These are phyloP conservation scores for Dysidea cf. avara DNA, from an alignment of 37 sponge, comb jelly and placozoan species.

Conservation along the genomic window DNA sequence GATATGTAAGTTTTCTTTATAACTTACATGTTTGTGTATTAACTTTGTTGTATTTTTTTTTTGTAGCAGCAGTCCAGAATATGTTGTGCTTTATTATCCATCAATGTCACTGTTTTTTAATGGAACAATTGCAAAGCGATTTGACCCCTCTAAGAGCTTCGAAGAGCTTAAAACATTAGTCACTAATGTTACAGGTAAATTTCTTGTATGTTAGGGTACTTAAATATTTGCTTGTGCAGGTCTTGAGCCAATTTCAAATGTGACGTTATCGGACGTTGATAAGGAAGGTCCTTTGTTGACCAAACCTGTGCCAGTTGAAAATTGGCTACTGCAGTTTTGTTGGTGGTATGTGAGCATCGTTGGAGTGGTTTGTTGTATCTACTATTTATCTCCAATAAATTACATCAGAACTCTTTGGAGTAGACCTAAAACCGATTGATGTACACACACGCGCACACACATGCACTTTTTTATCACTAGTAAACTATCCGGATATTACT, in stretches of 20 bases:
- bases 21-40: neutral
- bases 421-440: too few relatives aligned
- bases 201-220: neutral
- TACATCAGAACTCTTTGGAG: too few relatives aligned
- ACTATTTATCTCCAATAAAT: too few relatives aligned
- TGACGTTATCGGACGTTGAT: slow-evolving; percentile 18
- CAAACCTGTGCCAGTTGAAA: neutral
- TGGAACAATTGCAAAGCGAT: slow-evolving; percentile 40
- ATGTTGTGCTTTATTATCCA: slow-evolving; percentile 64
- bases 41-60: neutral
- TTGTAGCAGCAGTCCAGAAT: slow-evolving; percentile 37
- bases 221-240: neutral
- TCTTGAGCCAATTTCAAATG: neutral
- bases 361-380: too few relatives aligned
- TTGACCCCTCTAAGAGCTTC: slow-evolving; percentile 26
- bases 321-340: neutral
- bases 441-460: too few relatives aligned
- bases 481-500: too few relatives aligned
- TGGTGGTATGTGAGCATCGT: neutral
- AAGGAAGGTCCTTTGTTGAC: slow-evolving; percentile 34
- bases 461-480: too few relatives aligned
- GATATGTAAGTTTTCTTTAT: slow-evolving; percentile 38
- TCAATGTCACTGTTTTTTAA: slow-evolving; percentile 57
- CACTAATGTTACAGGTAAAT: slow-evolving; percentile 60
- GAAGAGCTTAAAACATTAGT: slow-evolving; percentile 23